These are phyloP conservation scores for Neocloeon triangulifer DNA, from an alignment of 1,140 invertebrate species.

Conservation along the genomic window DNA sequence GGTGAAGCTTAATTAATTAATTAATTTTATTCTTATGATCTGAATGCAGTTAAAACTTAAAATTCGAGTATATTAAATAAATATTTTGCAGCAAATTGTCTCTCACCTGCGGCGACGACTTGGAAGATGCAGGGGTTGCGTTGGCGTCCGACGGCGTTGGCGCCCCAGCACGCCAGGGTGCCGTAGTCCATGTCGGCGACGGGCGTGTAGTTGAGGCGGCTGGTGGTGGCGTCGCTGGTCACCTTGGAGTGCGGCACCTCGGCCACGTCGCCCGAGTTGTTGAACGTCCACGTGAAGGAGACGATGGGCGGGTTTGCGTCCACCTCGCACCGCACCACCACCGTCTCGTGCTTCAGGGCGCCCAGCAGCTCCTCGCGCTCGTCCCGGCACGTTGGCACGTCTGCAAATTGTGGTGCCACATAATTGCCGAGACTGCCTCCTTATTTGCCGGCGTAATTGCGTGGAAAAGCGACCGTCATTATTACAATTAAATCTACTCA, in stretches of 20 bases:
- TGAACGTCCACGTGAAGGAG: constrained; percentile 72
- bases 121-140: constrained; percentile 68
- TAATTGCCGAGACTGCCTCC: neutral
- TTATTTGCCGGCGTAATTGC: constrained; percentile 1
- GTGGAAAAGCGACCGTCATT: too few relatives aligned
- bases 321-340: constrained; percentile 57
- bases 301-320: constrained; percentile 60
- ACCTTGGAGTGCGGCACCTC: constrained; percentile 42
- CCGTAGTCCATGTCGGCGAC: constrained; percentile 70
- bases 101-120: constrained; percentile 44
- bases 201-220: constrained; percentile 64
- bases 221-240: constrained; percentile 36
- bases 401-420: constrained; percentile 23
- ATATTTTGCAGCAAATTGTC: too few relatives aligned
- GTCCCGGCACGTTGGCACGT: constrained; percentile 56
- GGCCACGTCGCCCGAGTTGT: constrained; percentile 60
- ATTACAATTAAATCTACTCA: too few relatives aligned
- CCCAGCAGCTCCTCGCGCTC: constrained; percentile 50
- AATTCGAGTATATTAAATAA: too few relatives aligned
- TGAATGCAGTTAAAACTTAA: too few relatives aligned
- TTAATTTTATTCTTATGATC: too few relatives aligned
- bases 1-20: too few relatives aligned
- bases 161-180: constrained; percentile 61
- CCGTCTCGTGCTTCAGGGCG: constrained; percentile 63
- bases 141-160: constrained; percentile 58